These are phyloP conservation scores for Neoaliturus tenellus DNA, from an alignment of 2,888 invertebrate genomes.

Conservation along the genomic window DNA sequence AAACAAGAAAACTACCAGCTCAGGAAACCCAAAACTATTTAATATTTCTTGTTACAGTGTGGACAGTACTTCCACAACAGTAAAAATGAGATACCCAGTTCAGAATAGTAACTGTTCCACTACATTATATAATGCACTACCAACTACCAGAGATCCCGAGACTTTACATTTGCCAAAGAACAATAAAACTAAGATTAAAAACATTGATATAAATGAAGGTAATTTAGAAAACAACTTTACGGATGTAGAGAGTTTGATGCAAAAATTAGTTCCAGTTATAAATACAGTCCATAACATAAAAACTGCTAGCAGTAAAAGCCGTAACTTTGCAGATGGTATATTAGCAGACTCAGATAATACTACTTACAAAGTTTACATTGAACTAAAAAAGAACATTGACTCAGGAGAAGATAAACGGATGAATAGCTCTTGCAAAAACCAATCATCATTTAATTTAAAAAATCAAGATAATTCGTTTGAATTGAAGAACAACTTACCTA, in stretches of 20 bases:
- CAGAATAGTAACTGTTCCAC: not conserved
- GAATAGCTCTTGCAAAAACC: not conserved
- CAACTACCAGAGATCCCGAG: not conserved
- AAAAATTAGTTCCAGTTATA: not conserved
- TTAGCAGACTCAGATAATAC: not conserved
- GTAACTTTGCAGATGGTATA: not conserved
- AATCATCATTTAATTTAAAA: not conserved
- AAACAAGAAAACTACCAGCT: not conserved
- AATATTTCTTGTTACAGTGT: not conserved
- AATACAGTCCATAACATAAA: not conserved
- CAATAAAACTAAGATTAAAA: not conserved
- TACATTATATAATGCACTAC: not conserved
- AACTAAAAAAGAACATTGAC: not conserved
- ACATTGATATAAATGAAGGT: not conserved
- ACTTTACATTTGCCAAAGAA: not conserved
- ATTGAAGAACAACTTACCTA: not conserved
- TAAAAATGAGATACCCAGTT: not conserved
- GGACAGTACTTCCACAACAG: not conserved
- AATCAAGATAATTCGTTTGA: not conserved
- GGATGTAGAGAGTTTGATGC: not conserved
- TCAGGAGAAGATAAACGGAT: not conserved
- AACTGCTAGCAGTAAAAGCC: not conserved
- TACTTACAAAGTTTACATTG: slow-evolving; percentile 7
- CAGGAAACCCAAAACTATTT: not conserved
- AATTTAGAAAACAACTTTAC: not conserved